Percentiles rank a stretch among this genome's conserved stretches.
These are phyloP conservation scores for Boloria selene DNA, from an alignment of 2,888 invertebrate species.

Conservation along the genomic window DNA sequence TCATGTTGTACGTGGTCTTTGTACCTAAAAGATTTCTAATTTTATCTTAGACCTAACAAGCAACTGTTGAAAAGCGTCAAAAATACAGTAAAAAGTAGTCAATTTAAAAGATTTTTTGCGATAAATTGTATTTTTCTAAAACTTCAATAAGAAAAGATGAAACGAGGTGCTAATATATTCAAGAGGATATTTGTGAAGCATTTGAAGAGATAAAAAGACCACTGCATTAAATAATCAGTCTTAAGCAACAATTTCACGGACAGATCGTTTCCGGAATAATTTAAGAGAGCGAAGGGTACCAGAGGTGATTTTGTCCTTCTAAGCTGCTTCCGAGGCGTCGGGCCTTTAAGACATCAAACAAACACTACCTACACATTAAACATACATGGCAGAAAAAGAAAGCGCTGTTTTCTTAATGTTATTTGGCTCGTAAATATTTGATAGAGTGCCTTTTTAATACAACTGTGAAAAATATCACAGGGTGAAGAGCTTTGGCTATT, in stretches of 20 bases:
- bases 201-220: conserved; percentile 42
- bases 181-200: conserved; percentile 32
- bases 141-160: conserved; percentile 29
- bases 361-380: conserved; percentile 70
- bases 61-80: not conserved
- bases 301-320: conserved; percentile 51
- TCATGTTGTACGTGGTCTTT: not conserved
- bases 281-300: conserved; percentile 48
- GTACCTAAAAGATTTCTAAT: too few species aligned
- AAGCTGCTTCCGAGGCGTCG: conserved; percentile 62
- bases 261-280: conserved; percentile 62
- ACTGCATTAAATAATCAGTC: conserved; percentile 49
- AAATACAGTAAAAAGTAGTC: too few species aligned
- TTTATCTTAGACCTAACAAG: not conserved
- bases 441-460: conserved; percentile 60
- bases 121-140: conserved; percentile 22
- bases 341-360: conserved; percentile 70
- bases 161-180: conserved; percentile 35
- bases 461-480: conserved; percentile 67
- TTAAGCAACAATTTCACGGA: conserved; percentile 67
- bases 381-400: conserved; percentile 67
- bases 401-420: conserved; percentile 71
- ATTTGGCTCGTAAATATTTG: conserved; percentile 75
- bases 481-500: conserved; percentile 15
- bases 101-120: not conserved